Evolutionary conservation across 2,888 invertebrate genomes (phyloP).

Genomic region (Atrina japonica): DNA sequence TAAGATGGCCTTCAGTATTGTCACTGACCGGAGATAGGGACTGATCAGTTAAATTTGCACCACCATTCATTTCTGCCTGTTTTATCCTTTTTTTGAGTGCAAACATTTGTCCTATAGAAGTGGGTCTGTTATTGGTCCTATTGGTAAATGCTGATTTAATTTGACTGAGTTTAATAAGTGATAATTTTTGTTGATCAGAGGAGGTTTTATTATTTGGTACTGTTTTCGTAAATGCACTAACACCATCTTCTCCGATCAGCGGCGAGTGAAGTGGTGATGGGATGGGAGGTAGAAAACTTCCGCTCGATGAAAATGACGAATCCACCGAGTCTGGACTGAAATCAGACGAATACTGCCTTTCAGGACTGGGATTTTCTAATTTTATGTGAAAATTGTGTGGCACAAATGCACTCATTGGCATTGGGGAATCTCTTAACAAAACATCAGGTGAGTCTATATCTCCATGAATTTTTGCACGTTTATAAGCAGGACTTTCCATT

Average conservation of each 20-base stretch:
- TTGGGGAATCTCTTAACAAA: constrained; percentile 29
- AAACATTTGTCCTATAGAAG: constrained; percentile 63
- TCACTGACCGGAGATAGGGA: constrained; percentile 21
- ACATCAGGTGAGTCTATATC: constrained; percentile 25
- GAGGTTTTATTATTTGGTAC: constrained; percentile 23
- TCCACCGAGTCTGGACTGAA: constrained; percentile 37
- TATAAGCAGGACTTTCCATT: constrained; percentile 26
- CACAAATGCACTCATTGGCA: constrained; percentile 25
- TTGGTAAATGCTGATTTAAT: constrained; percentile 66
- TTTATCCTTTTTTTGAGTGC: constrained; percentile 66
- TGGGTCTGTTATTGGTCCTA: constrained; percentile 33
- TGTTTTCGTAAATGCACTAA: constrained; percentile 39
- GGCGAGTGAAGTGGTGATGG: constrained; percentile 36
- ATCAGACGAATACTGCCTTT: constrained; percentile 30
- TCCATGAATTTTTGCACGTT: constrained; percentile 19
- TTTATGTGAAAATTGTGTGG: constrained; percentile 15
- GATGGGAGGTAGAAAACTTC: constrained; percentile 30
- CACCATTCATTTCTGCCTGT: constrained; percentile 46
- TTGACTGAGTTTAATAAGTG: constrained; percentile 67
- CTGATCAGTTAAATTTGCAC: constrained; percentile 10
- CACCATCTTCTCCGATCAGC: constrained; percentile 33
- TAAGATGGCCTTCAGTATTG: background rate
- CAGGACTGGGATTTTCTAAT: constrained; percentile 24
- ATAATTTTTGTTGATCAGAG: constrained; percentile 26
- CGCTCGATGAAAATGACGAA: constrained; percentile 31